Evolutionary conservation across 2,888 invertebrate species (phyloP).

Genomic region (Epinotia demarniana): DNA sequence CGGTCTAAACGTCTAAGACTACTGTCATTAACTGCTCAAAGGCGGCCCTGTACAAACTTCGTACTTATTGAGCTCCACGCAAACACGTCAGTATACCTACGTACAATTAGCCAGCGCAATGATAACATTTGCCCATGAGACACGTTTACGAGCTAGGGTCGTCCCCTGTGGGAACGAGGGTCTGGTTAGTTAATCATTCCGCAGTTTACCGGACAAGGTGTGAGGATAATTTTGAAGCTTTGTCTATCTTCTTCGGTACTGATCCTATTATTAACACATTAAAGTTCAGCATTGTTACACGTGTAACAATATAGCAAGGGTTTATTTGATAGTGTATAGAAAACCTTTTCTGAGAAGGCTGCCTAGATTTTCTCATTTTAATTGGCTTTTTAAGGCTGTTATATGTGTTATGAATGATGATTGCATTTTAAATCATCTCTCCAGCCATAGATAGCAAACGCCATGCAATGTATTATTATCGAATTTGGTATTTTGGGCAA

Average conservation of each 20-base stretch:
- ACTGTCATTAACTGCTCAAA: slow-evolving; percentile 20
- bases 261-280: background rate
- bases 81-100: slow-evolving; percentile 45
- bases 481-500: background rate
- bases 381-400: background rate
- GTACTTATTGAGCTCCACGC: slow-evolving; percentile 20
- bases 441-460: background rate
- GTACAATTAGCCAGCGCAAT: slow-evolving; percentile 62
- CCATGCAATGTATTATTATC: background rate
- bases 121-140: slow-evolving; percentile 64
- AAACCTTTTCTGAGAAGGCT: background rate
- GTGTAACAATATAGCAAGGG: background rate
- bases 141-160: slow-evolving; percentile 60
- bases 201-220: slow-evolving; percentile 12
- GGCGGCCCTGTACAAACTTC: slow-evolving; percentile 12
- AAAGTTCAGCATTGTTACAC: background rate
- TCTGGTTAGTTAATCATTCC: slow-evolving; percentile 41
- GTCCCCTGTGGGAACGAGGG: slow-evolving; percentile 48
- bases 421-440: background rate
- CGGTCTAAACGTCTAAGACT: background rate
- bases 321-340: background rate
- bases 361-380: background rate
- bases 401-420: background rate
- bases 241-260: background rate
- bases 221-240: slow-evolving; percentile 16